These are phyloP conservation scores for Rhabditoides inermis DNA, from an alignment of 2,888 invertebrate genomes.

Conservation along the genomic window DNA sequence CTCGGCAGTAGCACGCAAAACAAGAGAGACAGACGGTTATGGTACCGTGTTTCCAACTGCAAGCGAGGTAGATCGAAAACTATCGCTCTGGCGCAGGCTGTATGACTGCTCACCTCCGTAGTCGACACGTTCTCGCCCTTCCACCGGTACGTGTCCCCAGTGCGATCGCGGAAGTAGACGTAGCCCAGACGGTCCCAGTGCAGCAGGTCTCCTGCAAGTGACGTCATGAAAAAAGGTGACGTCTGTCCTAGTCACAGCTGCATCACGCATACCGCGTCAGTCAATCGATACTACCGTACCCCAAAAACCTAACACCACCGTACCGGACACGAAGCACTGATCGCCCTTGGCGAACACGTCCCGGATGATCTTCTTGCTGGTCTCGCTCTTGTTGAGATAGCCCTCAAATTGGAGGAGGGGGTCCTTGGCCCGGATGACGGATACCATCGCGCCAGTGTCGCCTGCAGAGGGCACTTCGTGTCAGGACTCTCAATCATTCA, in stretches of 20 bases:
- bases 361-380: slow-evolving; percentile 77
- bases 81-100: too few relatives aligned
- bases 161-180: slow-evolving; percentile 82
- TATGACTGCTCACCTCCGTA: slow-evolving; percentile 72
- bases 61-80: too few relatives aligned
- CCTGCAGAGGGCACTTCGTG: too few relatives aligned
- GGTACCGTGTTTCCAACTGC: too few relatives aligned
- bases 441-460: slow-evolving; percentile 91
- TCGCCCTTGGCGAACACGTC: slow-evolving; percentile 85
- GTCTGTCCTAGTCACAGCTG: too few relatives aligned
- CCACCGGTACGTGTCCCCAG: slow-evolving; percentile 81
- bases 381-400: slow-evolving; percentile 75
- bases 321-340: slow-evolving; percentile 79
- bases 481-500: too few relatives aligned
- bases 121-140: slow-evolving; percentile 98
- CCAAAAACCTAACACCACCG: too few relatives aligned
- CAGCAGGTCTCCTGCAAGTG: slow-evolving; percentile 66
- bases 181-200: slow-evolving; percentile 84
- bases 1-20: too few relatives aligned
- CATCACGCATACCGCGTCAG: too few relatives aligned
- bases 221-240: too few relatives aligned
- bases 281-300: too few relatives aligned
- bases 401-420: slow-evolving; percentile 85
- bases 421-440: slow-evolving; percentile 81
- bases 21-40: too few relatives aligned